These are phyloP conservation scores for Euleptes europaea DNA, from an alignment of 2,113 vertebrate species.

Conservation along the genomic window DNA sequence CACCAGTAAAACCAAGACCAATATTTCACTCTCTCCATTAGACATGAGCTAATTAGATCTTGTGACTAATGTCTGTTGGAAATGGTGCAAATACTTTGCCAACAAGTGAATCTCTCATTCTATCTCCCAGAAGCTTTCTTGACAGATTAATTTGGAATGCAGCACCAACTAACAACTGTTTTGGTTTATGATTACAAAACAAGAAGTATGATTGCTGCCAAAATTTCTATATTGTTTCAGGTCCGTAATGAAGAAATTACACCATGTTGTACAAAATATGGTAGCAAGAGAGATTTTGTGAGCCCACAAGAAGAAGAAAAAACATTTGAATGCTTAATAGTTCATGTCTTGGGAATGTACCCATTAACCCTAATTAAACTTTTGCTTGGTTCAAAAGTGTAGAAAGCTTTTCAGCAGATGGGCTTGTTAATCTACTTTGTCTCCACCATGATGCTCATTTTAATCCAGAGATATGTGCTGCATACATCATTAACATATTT, in stretches of 20 bases:
- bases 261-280: background rate
- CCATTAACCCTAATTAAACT: slow-evolving; percentile 5
- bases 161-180: background rate
- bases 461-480: background rate
- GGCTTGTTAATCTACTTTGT: background rate
- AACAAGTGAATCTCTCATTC: slow-evolving; percentile 25
- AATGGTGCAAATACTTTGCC: background rate
- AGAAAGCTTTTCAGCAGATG: slow-evolving; percentile 1
- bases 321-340: slow-evolving; percentile 8
- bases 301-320: background rate
- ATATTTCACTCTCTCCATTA: background rate
- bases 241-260: slow-evolving; percentile 14
- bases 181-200: slow-evolving; percentile 18
- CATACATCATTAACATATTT: background rate
- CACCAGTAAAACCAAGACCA: background rate
- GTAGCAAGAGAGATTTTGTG: background rate
- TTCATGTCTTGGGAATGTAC: slow-evolving; percentile 14
- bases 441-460: background rate
- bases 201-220: slow-evolving; percentile 9
- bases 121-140: background rate
- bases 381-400: background rate
- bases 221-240: slow-evolving; percentile 18
- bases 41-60: background rate
- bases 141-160: slow-evolving; percentile 31
- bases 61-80: background rate